Evolutionary conservation across 2,797 vertebrate species (phyloP), one percentile per base, ranked within the genome.

Genomic region (Nannoperca obscura): DNA sequence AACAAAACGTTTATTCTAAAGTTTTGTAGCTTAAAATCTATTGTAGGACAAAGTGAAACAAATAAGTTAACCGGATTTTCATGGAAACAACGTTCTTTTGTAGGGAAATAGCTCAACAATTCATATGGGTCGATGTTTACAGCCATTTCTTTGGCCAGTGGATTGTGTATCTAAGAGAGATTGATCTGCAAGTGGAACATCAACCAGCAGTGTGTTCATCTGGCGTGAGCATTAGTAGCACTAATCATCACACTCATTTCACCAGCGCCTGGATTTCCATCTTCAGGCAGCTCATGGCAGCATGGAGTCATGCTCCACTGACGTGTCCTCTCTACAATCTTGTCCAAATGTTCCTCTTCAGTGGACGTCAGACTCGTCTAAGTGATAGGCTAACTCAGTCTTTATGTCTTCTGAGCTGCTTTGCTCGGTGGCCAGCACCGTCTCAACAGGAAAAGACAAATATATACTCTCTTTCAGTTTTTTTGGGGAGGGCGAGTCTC

Each of bases 361-460:
- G 83, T 88, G 91, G 36, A 91, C 79, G 17, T 94, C 91, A 12
- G 94, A 68, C 15, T 84, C 88, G 1, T 86, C 74, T 36, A 93
- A 71, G 54, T 87, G 88, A 80, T 91, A 95, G 2, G 76, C 85
- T 63, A 94, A 84, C 30, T 86, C 91, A 9, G 84, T 89, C 78
- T 95, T 96, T 74, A 93, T 91, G 54, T 88, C 71, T 0, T 86
- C 71, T 0, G 94, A 20, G 69, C 88, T 3, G 64, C 86, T 94
- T 66, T 95, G 95, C 81, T 95, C 95, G 0, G 94, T 88, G 0
- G 94, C 80, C 80, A 97, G 88, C 47, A 96, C 94, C 0, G 96
- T 95, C 88, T 97, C 94, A 0, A 96, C 95, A 22, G 97, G 96
- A 81, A 97, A 97, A 0, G 97, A 94, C 85, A 97, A 88, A 22